Conservation (phyloP, 2,888 invertebrate genomes). For the Drosophila nr. perissopoda region DNA sequence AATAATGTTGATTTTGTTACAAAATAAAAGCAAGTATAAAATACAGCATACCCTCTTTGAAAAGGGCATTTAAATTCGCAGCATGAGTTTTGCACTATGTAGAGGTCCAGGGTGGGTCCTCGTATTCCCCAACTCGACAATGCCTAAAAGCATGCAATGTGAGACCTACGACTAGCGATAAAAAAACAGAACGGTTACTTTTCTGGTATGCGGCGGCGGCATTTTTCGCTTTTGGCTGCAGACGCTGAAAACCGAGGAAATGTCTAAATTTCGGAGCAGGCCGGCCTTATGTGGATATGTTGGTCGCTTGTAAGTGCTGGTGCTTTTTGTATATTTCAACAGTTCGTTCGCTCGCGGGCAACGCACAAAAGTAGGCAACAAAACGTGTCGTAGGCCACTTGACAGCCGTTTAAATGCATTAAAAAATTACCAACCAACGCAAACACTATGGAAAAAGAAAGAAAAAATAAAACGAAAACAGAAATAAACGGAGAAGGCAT, state of each 20-base stretch:
- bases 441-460: slow-evolving; percentile 20
- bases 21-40: background rate
- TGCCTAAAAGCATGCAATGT: slow-evolving; percentile 41
- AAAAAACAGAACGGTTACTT: slow-evolving; percentile 6
- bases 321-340: slow-evolving; percentile 59
- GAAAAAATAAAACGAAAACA: slow-evolving; percentile 19
- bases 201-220: slow-evolving; percentile 39
- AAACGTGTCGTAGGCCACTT: slow-evolving; percentile 60
- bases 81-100: slow-evolving; percentile 31
- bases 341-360: slow-evolving; percentile 38
- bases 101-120: slow-evolving; percentile 11
- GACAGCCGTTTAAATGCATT: slow-evolving; percentile 79
- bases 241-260: slow-evolving; percentile 46
- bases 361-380: slow-evolving; percentile 49
- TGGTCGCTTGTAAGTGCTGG: slow-evolving; percentile 39
- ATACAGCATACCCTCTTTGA: background rate
- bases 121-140: slow-evolving; percentile 6
- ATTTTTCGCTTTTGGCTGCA: slow-evolving; percentile 40
- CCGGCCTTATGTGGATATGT: slow-evolving; percentile 7
- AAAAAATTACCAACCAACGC: slow-evolving; percentile 67
- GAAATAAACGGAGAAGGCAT: slow-evolving; percentile 37
- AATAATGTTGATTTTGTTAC: background rate
- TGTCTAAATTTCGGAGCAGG: slow-evolving; percentile 61
- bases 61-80: slow-evolving; percentile 36
- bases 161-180: slow-evolving; percentile 44